A percentile compares a stretch with the other conserved stretches of the same genome.
These are phyloP conservation scores for Stomatorhinus ivindoensis DNA, from an alignment of 2,113 vertebrate species.

Conservation along the genomic window DNA sequence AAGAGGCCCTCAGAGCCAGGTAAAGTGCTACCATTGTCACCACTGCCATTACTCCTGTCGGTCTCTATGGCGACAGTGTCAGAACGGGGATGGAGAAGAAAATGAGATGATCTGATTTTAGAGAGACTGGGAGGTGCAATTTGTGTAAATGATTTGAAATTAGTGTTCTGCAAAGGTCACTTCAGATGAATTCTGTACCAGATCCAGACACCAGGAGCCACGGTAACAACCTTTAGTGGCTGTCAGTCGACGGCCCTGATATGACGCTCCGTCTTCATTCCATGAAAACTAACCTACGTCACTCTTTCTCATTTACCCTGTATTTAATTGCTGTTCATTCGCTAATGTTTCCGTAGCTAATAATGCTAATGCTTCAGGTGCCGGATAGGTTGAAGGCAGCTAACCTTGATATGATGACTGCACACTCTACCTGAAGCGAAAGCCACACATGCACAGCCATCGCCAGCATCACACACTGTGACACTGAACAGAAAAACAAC, in stretches of 20 bases:
- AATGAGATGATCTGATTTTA: not conserved
- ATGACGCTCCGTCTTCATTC: not conserved
- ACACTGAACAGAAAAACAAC: not conserved
- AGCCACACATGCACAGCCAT: not conserved
- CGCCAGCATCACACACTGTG: not conserved
- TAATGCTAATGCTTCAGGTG: not conserved
- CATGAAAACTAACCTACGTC: not conserved
- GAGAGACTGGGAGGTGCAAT: not conserved
- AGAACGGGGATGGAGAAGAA: not conserved
- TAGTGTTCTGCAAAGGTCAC: not conserved
- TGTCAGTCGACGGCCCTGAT: not conserved
- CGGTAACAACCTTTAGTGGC: not conserved
- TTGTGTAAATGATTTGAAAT: constrained; percentile 1
- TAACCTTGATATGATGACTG: not conserved
- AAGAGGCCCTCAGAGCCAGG: not conserved
- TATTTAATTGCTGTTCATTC: not conserved
- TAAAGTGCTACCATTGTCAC: not conserved
- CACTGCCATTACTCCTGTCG: not conserved
- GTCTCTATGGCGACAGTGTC: not conserved
- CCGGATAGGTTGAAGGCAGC: not conserved
- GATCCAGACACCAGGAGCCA: not conserved
- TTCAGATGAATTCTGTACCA: not conserved
- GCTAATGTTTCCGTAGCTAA: not conserved
- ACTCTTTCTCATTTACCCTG: not conserved
- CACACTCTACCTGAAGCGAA: not conserved